Conservation (phyloP, 2,797 vertebrate genomes). For the Pangasius macronema region DNA sequence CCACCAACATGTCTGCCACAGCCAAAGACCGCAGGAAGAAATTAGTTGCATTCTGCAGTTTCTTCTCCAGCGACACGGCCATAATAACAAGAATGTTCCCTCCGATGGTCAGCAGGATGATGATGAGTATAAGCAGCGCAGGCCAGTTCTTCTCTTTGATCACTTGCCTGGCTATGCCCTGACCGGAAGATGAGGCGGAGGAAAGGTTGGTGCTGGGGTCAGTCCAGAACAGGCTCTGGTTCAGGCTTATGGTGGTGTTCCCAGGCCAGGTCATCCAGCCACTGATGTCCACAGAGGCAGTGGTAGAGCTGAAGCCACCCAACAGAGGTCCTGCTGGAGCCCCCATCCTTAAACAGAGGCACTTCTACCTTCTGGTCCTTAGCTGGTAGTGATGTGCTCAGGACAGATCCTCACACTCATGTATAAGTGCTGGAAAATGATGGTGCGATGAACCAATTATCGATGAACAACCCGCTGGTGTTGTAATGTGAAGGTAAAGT, state of each 20-base stretch:
- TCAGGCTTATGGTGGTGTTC: constrained; percentile 54
- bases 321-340: constrained; percentile 48
- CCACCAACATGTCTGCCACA: constrained; percentile 87
- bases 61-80: constrained; percentile 86
- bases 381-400: constrained; percentile 4
- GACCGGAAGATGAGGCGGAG: constrained; percentile 23
- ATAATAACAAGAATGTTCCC: constrained; percentile 87
- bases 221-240: constrained; percentile 45
- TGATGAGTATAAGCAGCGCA: constrained; percentile 79
- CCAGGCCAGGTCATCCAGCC: constrained; percentile 56
- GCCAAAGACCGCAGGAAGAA: constrained; percentile 87
- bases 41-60: constrained; percentile 87
- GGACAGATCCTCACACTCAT: constrained; percentile 2
- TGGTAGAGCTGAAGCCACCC: constrained; percentile 50
- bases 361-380: constrained; percentile 19
- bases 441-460: not conserved
- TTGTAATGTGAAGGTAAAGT: constrained; percentile 49
- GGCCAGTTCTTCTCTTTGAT: constrained; percentile 83
- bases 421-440: not conserved
- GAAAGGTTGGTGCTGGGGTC: constrained; percentile 41
- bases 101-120: constrained; percentile 82
- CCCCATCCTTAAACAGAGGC: constrained; percentile 45
- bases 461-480: not conserved
- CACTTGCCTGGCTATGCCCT: constrained; percentile 13
- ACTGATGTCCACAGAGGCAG: constrained; percentile 49